phyloP scores from a whole-genome alignment of 2,113 vertebrate genomes.

The Polyodon spathula region DNA sequence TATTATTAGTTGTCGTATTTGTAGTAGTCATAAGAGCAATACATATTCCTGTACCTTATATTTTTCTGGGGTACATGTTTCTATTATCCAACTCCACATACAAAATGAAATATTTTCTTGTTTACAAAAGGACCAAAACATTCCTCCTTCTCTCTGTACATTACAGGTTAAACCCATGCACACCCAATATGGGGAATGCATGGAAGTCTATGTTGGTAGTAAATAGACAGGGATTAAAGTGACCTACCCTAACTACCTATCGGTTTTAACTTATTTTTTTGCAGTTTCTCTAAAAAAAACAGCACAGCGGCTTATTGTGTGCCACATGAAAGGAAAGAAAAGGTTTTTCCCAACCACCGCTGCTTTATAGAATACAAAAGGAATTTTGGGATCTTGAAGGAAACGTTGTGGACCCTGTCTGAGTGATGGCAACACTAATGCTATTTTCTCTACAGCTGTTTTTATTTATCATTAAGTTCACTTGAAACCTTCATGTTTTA shows the following conservation, averaged over 20 bases:
- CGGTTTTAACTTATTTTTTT: not conserved
- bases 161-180: too few species aligned
- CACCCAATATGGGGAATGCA: too few species aligned
- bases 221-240: not conserved
- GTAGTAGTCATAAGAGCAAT: too few species aligned
- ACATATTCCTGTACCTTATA: too few species aligned
- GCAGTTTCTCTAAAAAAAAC: not conserved
- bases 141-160: too few species aligned
- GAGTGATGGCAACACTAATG: constrained; percentile 22
- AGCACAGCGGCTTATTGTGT: constrained; percentile 23
- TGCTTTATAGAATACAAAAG: constrained; percentile 27
- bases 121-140: too few species aligned
- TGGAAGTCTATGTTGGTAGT: too few species aligned
- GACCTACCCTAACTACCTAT: not conserved
- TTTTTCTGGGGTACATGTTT: too few species aligned
- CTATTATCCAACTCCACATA: too few species aligned
- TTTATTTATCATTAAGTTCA: constrained; percentile 66
- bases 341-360: not conserved
- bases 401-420: constrained; percentile 43
- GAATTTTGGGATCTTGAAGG: constrained; percentile 45
- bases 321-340: constrained; percentile 53
- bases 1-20: too few species aligned
- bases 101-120: too few species aligned
- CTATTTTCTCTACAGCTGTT: constrained; percentile 62
- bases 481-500: constrained; percentile 55